These are phyloP conservation scores for Neoaliturus tenellus DNA, from an alignment of 2,888 invertebrate genomes.

Conservation along the genomic window DNA sequence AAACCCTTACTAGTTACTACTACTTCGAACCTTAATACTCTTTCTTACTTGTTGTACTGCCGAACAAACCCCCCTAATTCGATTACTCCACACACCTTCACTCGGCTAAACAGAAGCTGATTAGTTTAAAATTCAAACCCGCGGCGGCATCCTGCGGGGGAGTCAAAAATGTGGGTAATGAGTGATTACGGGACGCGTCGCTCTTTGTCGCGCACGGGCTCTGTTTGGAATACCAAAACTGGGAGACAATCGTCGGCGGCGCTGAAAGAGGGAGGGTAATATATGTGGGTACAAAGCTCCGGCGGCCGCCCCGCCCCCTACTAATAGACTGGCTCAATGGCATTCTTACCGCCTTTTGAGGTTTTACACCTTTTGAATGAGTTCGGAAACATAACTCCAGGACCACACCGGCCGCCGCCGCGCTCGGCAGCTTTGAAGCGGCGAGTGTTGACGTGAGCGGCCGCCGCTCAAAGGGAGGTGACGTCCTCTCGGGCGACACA, in stretches of 20 bases:
- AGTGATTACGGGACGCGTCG: background rate
- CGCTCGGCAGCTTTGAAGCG: background rate
- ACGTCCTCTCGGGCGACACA: too few species aligned
- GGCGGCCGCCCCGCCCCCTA: constrained; percentile 48
- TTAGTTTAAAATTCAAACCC: background rate
- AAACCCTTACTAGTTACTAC: too few species aligned
- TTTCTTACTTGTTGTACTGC: too few species aligned
- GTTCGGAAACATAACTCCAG: constrained; percentile 50
- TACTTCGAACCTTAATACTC: too few species aligned
- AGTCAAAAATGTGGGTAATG: background rate
- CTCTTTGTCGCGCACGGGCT: background rate
- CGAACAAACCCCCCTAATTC: background rate
- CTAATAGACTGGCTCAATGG: constrained; percentile 52
- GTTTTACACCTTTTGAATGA: constrained; percentile 54
- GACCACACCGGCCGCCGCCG: constrained; percentile 23
- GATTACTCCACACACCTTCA: background rate
- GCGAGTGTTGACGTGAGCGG: constrained; percentile 29
- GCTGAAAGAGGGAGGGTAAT: constrained; percentile 48
- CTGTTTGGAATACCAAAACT: constrained; percentile 45
- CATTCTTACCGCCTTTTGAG: constrained; percentile 53
- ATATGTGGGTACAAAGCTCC: constrained; percentile 33
- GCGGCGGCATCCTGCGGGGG: background rate
- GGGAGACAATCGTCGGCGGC: constrained; percentile 39
- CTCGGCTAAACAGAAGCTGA: background rate
- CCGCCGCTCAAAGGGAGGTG: too few species aligned